These are phyloP conservation scores for Bugulina stolonifera DNA, from an alignment of 2,888 invertebrate species.

Conservation along the genomic window DNA sequence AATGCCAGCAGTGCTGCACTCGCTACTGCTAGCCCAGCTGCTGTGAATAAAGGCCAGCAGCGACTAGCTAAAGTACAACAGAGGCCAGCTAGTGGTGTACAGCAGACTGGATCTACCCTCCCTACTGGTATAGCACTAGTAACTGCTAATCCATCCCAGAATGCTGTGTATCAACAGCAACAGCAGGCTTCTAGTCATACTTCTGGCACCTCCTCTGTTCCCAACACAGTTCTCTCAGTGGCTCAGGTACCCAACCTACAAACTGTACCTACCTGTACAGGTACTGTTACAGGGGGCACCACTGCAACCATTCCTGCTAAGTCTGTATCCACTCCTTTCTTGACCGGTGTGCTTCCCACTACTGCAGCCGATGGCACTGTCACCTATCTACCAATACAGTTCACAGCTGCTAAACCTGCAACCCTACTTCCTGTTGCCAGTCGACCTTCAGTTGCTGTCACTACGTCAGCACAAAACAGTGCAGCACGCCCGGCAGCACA, in stretches of 20 bases:
- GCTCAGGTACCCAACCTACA: not conserved
- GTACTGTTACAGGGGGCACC: too few relatives aligned
- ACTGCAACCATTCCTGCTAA: not conserved
- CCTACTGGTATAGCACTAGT: not conserved
- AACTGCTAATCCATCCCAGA: not conserved
- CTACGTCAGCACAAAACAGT: not conserved
- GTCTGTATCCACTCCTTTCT: not conserved
- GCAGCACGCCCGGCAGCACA: too few relatives aligned
- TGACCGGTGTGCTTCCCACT: not conserved
- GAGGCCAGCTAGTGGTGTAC: too few relatives aligned
- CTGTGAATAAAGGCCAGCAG: not conserved
- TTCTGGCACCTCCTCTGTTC: not conserved
- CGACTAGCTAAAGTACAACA: not conserved
- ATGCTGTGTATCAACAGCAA: not conserved
- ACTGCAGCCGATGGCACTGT: constrained; percentile 3
- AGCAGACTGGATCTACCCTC: not conserved
- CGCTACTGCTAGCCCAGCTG: not conserved
- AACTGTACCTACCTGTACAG: not conserved
- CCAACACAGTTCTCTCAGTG: not conserved
- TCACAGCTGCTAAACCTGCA: not conserved
- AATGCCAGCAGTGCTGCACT: not conserved
- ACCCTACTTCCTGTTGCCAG: not conserved
- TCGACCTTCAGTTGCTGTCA: not conserved
- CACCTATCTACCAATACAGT: not conserved
- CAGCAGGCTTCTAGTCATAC: not conserved